These are phyloP conservation scores for Mormyrus iriodes DNA, from an alignment of 2,113 vertebrate species.

Conservation along the genomic window DNA sequence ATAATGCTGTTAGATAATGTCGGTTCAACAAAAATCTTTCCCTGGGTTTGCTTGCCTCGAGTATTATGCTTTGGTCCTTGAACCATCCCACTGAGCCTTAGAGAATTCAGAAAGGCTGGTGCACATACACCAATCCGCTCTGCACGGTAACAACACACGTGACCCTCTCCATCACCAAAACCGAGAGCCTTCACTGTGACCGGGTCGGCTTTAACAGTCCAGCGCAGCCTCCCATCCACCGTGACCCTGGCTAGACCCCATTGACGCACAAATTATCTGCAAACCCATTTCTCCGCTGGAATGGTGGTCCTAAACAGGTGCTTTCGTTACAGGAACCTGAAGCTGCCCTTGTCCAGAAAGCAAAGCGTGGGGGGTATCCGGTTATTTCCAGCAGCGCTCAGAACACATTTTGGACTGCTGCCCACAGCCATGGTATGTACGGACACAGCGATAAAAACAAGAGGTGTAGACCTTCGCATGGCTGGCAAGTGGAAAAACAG, in stretches of 20 bases:
- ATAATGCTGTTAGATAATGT: not conserved
- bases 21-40: not conserved
- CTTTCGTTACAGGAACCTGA: not conserved
- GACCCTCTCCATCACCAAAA: not conserved
- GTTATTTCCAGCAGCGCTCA: not conserved
- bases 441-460: not conserved
- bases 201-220: not conserved
- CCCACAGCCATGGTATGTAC: not conserved
- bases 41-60: not conserved
- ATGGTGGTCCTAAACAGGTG: not conserved
- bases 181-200: not conserved
- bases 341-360: not conserved
- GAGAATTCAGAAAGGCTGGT: not conserved
- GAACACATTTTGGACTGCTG: not conserved
- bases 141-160: not conserved
- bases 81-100: not conserved
- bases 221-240: not conserved
- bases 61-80: not conserved
- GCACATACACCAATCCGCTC: not conserved
- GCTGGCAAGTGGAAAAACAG: not conserved
- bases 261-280: not conserved
- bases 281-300: not conserved
- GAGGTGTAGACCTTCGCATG: too few species aligned
- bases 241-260: not conserved
- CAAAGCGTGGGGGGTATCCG: not conserved